Evolutionary conservation across 2,113 vertebrate species (phyloP).

Genomic region (Halichoerus grypus): DNA sequence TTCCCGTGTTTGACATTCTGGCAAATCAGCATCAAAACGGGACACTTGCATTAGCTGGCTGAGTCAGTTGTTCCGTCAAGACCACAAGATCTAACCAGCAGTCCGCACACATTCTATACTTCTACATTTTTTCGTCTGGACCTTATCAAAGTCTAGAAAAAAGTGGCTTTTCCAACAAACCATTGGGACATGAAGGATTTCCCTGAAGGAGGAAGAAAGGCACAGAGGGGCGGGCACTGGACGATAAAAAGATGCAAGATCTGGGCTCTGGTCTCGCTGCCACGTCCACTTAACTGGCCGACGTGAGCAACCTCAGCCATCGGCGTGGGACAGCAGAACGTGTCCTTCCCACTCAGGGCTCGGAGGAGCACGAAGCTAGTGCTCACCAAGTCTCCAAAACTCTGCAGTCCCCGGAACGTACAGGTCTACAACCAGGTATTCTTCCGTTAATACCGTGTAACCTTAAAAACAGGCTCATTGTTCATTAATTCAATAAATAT

Average conservation of each 20-base stretch:
- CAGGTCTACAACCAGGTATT: rapidly evolving
- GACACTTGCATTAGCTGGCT: conserved; percentile 70
- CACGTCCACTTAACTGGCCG: rapidly evolving
- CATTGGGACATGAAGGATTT: neutral
- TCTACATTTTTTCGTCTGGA: neutral
- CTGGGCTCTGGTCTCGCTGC: rapidly evolving
- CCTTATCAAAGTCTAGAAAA: neutral
- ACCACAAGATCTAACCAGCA: conserved; percentile 60
- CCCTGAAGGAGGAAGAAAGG: neutral
- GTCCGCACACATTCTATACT: conserved; percentile 63
- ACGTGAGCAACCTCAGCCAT: neutral
- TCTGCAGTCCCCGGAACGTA: rapidly evolving
- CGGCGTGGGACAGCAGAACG: rapidly evolving
- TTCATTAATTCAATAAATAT: neutral
- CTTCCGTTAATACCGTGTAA: no score
- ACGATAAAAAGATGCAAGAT: neutral
- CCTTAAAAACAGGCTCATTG: neutral
- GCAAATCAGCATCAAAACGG: conserved; percentile 74
- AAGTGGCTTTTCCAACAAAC: neutral
- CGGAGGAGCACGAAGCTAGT: rapidly evolving
- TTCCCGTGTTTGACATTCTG: conserved; percentile 32
- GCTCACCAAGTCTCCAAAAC: neutral
- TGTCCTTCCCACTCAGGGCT: neutral
- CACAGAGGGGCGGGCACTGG: rapidly evolving
- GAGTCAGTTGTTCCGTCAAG: conserved; percentile 81